Conservation (phyloP, 1,140 invertebrate genomes). For the Drosophila ananassae region DNA sequence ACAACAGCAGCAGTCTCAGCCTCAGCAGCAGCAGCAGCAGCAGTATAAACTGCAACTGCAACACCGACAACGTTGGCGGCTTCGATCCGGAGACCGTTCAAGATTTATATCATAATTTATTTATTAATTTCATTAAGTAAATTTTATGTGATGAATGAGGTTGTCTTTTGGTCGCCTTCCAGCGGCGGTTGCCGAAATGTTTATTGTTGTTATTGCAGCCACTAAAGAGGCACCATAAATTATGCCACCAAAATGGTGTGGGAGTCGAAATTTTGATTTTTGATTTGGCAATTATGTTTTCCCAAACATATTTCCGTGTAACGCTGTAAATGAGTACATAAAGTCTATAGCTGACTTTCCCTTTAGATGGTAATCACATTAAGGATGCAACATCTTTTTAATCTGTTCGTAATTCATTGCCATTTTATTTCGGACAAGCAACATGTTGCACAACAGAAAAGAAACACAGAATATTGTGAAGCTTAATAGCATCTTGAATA, state of each 20-base stretch:
- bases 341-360: conserved; percentile 4
- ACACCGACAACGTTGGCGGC: conserved; percentile 41
- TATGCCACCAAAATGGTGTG: conserved; percentile 20
- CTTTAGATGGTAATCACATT: conserved; percentile 1
- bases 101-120: conserved; percentile 83
- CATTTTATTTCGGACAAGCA: not conserved
- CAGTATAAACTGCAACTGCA: conserved; percentile 15
- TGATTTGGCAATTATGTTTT: not conserved
- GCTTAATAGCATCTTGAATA: conserved; percentile 55
- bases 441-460: conserved; percentile 7
- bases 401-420: conserved; percentile 4
- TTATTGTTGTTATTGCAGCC: conserved; percentile 60
- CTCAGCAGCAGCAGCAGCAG: conserved; percentile 21
- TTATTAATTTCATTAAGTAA: conserved; percentile 83
- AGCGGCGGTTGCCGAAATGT: conserved; percentile 50
- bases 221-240: conserved; percentile 59
- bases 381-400: conserved; percentile 13
- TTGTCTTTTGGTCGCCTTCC: conserved; percentile 57
- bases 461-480: not conserved
- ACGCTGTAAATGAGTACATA: not conserved
- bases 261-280: conserved; percentile 17
- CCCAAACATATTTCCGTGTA: not conserved
- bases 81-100: conserved; percentile 42
- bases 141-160: conserved; percentile 76
- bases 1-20: conserved; percentile 7